Conservation (phyloP, 2,888 invertebrate species). For the Odontothrips loti region DNA sequence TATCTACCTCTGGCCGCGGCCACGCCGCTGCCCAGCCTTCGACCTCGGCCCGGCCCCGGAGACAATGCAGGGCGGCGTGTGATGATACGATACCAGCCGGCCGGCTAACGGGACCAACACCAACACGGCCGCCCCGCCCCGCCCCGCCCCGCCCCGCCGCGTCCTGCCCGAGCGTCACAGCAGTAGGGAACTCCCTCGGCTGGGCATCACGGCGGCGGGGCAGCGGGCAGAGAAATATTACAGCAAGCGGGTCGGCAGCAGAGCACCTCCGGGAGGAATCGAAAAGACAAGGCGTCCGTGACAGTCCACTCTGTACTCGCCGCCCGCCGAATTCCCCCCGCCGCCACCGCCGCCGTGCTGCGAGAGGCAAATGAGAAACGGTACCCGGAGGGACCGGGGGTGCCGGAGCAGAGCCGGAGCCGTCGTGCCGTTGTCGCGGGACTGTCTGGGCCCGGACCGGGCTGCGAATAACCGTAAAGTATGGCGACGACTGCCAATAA, state of each 20-base stretch:
- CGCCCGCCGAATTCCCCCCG: neutral
- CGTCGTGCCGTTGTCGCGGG: no score
- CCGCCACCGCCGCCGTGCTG: no score
- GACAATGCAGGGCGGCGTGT: neutral
- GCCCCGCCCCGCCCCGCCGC: neutral
- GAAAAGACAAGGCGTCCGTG: neutral
- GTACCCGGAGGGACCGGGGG: no score
- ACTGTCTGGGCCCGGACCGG: no score
- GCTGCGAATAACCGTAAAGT: no score
- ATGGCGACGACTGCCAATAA: no score
- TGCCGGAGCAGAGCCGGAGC: no score
- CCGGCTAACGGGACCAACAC: neutral
- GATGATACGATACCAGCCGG: neutral
- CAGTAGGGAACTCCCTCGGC: neutral
- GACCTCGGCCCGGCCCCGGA: neutral
- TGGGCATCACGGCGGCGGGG: neutral
- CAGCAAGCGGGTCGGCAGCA: no score
- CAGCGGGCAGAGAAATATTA: neutral
- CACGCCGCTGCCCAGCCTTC: neutral
- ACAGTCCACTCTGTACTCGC: neutral
- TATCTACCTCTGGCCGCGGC: neutral
- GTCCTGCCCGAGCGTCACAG: neutral
- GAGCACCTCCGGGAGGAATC: neutral
- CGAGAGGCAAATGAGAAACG: no score
- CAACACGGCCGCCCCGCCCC: neutral